Evolutionary conservation across 2,888 invertebrate species (phyloP).

Genomic region (Ommatoiulus sabulosus): DNA sequence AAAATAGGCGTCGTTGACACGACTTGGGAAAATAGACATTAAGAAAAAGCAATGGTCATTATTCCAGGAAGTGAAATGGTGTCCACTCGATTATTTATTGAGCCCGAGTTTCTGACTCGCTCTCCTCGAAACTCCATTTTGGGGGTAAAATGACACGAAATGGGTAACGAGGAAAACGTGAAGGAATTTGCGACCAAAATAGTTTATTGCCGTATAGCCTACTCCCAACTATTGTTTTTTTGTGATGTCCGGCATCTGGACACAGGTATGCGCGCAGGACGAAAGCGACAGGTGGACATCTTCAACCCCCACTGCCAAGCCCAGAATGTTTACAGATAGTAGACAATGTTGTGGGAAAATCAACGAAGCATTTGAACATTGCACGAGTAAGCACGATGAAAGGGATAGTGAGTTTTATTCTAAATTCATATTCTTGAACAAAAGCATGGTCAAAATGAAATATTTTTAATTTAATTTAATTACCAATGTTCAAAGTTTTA

Average conservation of each 20-base stretch:
- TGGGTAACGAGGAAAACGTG: constrained; percentile 6
- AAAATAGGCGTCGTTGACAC: too few species aligned
- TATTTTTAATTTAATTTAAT: too few species aligned
- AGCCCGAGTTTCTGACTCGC: background rate
- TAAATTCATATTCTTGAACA: too few species aligned
- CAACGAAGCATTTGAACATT: too few species aligned
- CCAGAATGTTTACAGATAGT: background rate
- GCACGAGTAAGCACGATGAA: background rate
- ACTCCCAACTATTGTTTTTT: constrained; percentile 17
- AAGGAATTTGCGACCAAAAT: constrained; percentile 1
- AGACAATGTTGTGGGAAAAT: constrained; percentile 2
- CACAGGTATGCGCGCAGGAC: background rate
- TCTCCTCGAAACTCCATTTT: background rate
- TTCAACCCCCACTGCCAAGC: background rate
- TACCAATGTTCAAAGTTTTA: too few species aligned
- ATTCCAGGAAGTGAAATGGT: background rate
- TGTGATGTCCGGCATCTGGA: background rate
- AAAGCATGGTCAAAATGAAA: too few species aligned
- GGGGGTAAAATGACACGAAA: background rate
- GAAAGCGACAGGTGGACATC: background rate
- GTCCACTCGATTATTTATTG: background rate
- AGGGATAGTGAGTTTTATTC: too few species aligned
- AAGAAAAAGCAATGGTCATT: background rate
- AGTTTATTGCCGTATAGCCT: background rate
- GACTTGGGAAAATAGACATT: too few species aligned